Conservation (phyloP, 2,888 invertebrate species). For the Slavum lentiscoides region DNA sequence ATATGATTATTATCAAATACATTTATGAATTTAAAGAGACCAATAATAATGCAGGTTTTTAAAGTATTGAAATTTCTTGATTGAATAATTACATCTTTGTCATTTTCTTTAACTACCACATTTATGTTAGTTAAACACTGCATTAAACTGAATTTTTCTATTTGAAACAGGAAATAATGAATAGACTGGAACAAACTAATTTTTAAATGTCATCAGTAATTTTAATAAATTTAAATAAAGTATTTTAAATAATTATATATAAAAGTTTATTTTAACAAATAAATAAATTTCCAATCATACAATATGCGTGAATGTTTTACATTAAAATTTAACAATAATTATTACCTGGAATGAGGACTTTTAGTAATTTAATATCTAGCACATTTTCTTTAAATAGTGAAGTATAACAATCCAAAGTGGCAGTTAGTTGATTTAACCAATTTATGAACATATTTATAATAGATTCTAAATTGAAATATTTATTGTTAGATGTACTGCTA, state of each 20-base stretch:
- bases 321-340: background rate
- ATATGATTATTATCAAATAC: slow-evolving; percentile 1
- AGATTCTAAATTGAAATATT: background rate
- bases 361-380: background rate
- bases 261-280: too few species aligned
- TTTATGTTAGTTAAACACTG: slow-evolving; percentile 15
- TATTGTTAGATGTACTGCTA: background rate
- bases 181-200: slow-evolving; percentile 32
- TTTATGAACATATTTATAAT: slow-evolving; percentile 56
- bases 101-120: background rate
- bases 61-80: slow-evolving; percentile 11
- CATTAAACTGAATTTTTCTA: slow-evolving; percentile 18
- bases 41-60: background rate
- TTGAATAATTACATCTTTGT: slow-evolving; percentile 1
- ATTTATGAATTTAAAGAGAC: slow-evolving; percentile 14
- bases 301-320: too few species aligned
- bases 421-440: slow-evolving; percentile 60
- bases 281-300: too few species aligned
- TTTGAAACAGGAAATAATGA: slow-evolving; percentile 15
- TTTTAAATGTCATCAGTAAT: too few species aligned
- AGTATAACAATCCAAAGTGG: slow-evolving; percentile 61
- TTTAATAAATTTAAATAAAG: too few species aligned
- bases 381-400: slow-evolving; percentile 49
- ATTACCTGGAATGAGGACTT: slow-evolving; percentile 5
- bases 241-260: too few species aligned